Evolutionary conservation across 2,797 vertebrate genomes (phyloP), one percentile per base, ranked within the genome.

Genomic region (Brachymystax lenok): DNA sequence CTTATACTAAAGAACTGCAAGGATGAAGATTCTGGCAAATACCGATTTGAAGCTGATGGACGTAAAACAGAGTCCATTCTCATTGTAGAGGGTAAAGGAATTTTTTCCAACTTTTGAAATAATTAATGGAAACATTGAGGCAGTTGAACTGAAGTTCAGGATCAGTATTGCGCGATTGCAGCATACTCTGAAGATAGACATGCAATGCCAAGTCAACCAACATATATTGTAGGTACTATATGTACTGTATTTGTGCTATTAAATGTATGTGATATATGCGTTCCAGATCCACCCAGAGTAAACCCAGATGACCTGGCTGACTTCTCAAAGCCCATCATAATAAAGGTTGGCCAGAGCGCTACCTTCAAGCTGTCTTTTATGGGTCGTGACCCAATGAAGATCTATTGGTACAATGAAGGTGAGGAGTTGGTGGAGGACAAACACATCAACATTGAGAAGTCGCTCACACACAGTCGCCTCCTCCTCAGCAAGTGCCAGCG

Each of bases 271-370:
- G 16, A 63, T 61, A 21, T 67, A 13, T 63, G 12, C 67, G 6
- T 68, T 66, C 77, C 79, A 98, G 97, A 97, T 79, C 94, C 96
- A 75, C 96, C 96, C 12, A 92, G 91, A 85, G 85, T 98, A 33
- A 91, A 95, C 77, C 28, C 85, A 13, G 93, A 96, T 24, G 91
- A 95, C 64, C 83, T 93, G 0, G 82, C 88, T 2, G 93, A 93
- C 69, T 94, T 97, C 81, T 88, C 24, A 5, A 91, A 96, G 76
- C 95, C 96, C 0, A 81, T 93, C 4, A 81, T 88, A 75, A 94
- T 96, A 84, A 97, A 95, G 90, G 91, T 87, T 0, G 95, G 96
- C 30, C 94, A 96, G 82, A 93, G 90, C 0, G 91, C 95, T 10
- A 82, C 89, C 6, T 89, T 98, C 83, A 94, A 91, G 77, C 79